Base-by-base conservation (phyloP, 2,113 vertebrate genomes). In the Arvicanthis niloticus region DNA sequence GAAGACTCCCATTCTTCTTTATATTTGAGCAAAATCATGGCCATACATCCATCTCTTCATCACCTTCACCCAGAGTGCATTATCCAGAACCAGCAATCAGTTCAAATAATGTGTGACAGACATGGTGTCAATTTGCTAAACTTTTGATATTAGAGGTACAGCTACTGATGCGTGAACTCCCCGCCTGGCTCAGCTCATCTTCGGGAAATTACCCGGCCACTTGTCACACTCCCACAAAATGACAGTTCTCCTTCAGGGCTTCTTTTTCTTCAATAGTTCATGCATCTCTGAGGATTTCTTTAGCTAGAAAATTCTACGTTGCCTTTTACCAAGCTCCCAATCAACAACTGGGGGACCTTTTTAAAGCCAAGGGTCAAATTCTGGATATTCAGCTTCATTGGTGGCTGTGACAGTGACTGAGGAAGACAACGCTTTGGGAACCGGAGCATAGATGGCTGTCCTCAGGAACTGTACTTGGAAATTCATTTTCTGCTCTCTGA, bases 261-360 rank as follows among this genome's bases (percentile, higher is more conserved):
- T 92, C 15, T 78, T 95, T 96, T 91, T 85, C 72, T 86, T 93
- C 48, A 91, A 4, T 80, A 91, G 56, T 53, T 51, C 21, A 89
- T 51, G 60, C 19, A 89, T 87, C 58, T 92, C 82, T 78, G 21
- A 93, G 40, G 72, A 86, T 17, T 31, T 51, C 90, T 95, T 48
- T 68, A 86, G 75, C 53, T 90, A 82, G 94, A 92, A 97, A 95
- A 96, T 88, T 96, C 92, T 89, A 3, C 70, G 24, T 60, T 98
- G 42, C 42, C 45, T 58, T 96, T 95, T 94, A 72, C 58, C 51
- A 92, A 95, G 77, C 22, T 86, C 80, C 12, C 15, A 82, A 48
- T 76, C 70, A 67, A 7, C 53, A 89, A 91, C 1, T 90, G 11
- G 24, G 72, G 42, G 58, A 91, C 80, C 88, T 70, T 96, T 96